Evolutionary conservation across 2,797 vertebrate species (phyloP), one percentile per base, ranked within the genome.

Genomic region (Phyllotis vaccarum): DNA sequence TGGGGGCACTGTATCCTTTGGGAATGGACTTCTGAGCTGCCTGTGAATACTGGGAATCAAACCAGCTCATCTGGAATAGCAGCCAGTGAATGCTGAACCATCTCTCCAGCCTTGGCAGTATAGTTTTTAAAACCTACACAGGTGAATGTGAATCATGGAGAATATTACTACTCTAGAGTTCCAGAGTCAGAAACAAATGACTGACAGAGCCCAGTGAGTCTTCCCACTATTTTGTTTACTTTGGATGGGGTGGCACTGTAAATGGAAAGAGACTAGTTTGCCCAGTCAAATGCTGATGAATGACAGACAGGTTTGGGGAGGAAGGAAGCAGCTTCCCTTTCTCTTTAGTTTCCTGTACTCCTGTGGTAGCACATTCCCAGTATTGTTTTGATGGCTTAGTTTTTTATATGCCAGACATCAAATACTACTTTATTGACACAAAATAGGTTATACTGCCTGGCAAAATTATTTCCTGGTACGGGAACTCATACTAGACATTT

Each of bases 381-480:
- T 43, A 27, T 90, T 86, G 24, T 95, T 86, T 40, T 24, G 72
- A 43, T 0, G 17, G 76, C 60, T 76, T 91, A 54, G 72, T 49
- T 91, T 79, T 62, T 3, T 60, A 12, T 37, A 43, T 80, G 70
- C 16, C 76, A 75, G 80, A 58, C 17, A 3, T 75, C 74, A 97
- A 19, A 91, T 66, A 54, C 62, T 78, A 27, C 22, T 72, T 94
- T 76, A 10, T 40, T 24, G 60, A 83, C 24, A 81, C 60, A 89
- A 56, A 64, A 46, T 40, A 83, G 60, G 37, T 79, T 60, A 19
- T 62, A 58, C 7, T 56, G 70, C 62, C 52, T 34, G 82, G 88
- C 76, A 54, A 60, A 66, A 92, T 40, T 81, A 60, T 96, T 89
- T 95, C 64, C 76, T 86, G 56, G 16, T 78, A 31, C 64, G 79